A percentile compares a stretch with the other conserved stretches of the same genome.
Evolutionary conservation across 2,888 invertebrate genomes (phyloP).

Genomic region (Mimas tiliae): DNA sequence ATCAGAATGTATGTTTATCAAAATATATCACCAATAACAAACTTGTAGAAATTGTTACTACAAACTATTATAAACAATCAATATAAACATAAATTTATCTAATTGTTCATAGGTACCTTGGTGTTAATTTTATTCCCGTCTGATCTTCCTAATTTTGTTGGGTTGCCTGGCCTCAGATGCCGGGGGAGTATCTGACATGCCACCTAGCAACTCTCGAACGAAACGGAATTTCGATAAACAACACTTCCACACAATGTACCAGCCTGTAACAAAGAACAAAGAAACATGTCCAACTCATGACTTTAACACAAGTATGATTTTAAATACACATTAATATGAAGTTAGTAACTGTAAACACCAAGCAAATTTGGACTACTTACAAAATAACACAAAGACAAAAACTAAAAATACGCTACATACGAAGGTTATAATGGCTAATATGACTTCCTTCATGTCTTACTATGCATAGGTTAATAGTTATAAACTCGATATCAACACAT

Average conservation of each 20-base stretch:
- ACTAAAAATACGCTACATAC: slow-evolving; percentile 81
- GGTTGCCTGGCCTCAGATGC: slow-evolving; percentile 85
- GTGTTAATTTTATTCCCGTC: slow-evolving; percentile 60
- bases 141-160: slow-evolving; percentile 67
- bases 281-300: slow-evolving; percentile 30
- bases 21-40: too few species aligned
- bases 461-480: slow-evolving; percentile 62
- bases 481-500: slow-evolving; percentile 67
- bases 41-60: too few species aligned
- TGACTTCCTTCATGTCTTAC: slow-evolving; percentile 80
- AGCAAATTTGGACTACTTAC: slow-evolving; percentile 73
- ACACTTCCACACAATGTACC: slow-evolving; percentile 96
- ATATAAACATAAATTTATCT: slow-evolving; percentile 23
- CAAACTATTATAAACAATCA: background rate
- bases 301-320: slow-evolving; percentile 2
- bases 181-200: slow-evolving; percentile 87
- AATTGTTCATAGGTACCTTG: slow-evolving; percentile 9
- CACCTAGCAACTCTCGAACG: slow-evolving; percentile 93
- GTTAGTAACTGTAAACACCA: slow-evolving; percentile 41
- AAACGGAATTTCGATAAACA: slow-evolving; percentile 95
- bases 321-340: slow-evolving; percentile 26
- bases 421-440: slow-evolving; percentile 80
- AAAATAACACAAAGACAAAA: slow-evolving; percentile 80
- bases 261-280: slow-evolving; percentile 87
- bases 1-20: too few species aligned